Base-by-base conservation (phyloP, 2,888 invertebrate species). In the Phyllotreta cruciferae region DNA sequence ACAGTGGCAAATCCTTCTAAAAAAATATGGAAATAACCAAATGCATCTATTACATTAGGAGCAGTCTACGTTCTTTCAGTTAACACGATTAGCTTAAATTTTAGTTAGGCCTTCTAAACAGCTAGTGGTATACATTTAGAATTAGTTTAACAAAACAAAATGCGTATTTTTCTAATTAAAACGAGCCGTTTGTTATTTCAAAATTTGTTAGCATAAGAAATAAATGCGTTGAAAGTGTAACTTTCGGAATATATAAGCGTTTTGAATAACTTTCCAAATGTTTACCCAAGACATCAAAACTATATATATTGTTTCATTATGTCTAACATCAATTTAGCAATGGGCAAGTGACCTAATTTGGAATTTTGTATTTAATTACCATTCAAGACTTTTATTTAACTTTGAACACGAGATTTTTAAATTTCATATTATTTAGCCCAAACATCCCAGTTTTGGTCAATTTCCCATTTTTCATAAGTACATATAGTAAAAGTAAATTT, bases 71-170 rank as follows among this genome's bases (percentile, higher is more conserved):
- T 56, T 57, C 11, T 57, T 55, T 49, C 57, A 42, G 52, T 56
- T 66, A 62, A 65, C 38, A 49, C 47, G 35, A 68, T 68, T 69
- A 73, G 73, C 79, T 79, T 79, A 79, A 71, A 75, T 72, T 67
- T 77, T 80, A 80, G 71, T 80, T 80, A 80, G 80, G 80, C 80
- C 80, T 78, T 78, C 79, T 79, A 78, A 66, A 75, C 77, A 78
- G 74, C 74, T 76, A 75, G 65, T 71, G 70, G 52, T 62, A 67
- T 63, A 57, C 41, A 68, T 71, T 66, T 62, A 62, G 62, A 60
- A 50, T 37, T 14, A 44, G n/a, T 14, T 8, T 37, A 57, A 66
- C 62, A 65, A 63, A 65, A 69, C 55, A 66, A 62, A 66, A 64
- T 66, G 52, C 24, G 10, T 14, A 49, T 47, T 47, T 8, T 44